Base-by-base conservation (phyloP, 1,140 invertebrate species). In the Penaeus chinensis region DNA sequence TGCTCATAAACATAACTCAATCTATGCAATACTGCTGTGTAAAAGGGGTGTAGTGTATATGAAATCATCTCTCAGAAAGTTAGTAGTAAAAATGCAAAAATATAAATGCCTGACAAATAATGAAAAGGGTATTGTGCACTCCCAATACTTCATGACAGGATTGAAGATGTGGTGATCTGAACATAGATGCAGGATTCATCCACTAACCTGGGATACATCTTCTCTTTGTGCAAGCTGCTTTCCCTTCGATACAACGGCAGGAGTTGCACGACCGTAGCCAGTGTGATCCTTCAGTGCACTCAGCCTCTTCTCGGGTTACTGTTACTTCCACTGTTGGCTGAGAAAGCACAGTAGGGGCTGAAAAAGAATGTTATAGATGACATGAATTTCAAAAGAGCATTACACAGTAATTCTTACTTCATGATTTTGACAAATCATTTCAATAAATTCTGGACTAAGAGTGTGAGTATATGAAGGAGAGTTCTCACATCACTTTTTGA, bases 191-290 rank as follows among this genome's bases (percentile, higher is more conserved):
- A 65, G 24, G n/a, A 61, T 0, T 66, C 32, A 16, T 84, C 81
- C 81, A 37, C 20, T 84, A 24, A 85, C 84, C 79, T 37, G 84
- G 78, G 18, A 32, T 8, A 27, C 84, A 86, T 2, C 3, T 65
- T 47, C 47, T 82, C 77, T 66, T 13, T n/a, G 74, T 62, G 27
- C 84, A 86, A 8, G 66, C 19, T 20, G 32, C 47, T 22, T 79
- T 22, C 19, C 84, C 89, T 18, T 62, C 65, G 10, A 0, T 13
- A 74, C 89, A 89, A 37, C 16, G n/a, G 60, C 89, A 89, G 77
- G 32, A 84, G 79, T 89, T 89, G 61, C 89, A 86, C 1, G 63
- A 54, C 16, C 83, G 22, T 76, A 24, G 11, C 76, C 77, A 88
- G 16, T 63, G 87, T 13, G 81, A 84, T 11, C 87, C 87, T n/a